Conservation (phyloP, 2,888 invertebrate species). For the Fissipunctia ypsillon region DNA sequence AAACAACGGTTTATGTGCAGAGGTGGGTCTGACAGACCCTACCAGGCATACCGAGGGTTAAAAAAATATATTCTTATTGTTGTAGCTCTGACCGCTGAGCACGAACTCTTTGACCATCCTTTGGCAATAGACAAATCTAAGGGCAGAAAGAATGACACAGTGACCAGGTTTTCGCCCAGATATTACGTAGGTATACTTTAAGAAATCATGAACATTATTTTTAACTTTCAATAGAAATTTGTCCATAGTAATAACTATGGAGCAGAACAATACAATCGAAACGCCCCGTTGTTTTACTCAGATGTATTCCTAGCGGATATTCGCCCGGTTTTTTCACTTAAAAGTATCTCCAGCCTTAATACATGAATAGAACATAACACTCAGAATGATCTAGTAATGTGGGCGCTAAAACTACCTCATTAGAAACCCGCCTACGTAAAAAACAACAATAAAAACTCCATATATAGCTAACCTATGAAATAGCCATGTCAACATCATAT, state of each 20-base stretch:
- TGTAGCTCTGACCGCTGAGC: too few relatives aligned
- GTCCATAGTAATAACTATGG: too few relatives aligned
- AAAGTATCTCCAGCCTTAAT: background rate
- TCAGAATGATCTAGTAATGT: background rate
- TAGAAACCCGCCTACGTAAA: conserved; percentile 6
- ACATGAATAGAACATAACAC: background rate
- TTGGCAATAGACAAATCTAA: too few relatives aligned
- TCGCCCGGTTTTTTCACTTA: background rate
- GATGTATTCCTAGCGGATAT: background rate
- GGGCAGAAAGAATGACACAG: background rate
- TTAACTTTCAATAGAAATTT: background rate
- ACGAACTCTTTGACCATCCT: too few relatives aligned
- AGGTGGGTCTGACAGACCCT: too few relatives aligned
- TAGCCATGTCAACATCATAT: conserved; percentile 16
- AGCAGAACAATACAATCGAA: background rate
- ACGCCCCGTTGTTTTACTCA: background rate
- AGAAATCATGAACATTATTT: background rate
- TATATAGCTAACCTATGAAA: background rate
- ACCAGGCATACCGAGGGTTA: too few relatives aligned
- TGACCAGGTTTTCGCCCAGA: background rate
- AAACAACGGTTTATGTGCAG: too few relatives aligned
- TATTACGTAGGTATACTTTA: too few relatives aligned
- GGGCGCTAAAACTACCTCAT: conserved; percentile 10
- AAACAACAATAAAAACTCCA: conserved; percentile 3
- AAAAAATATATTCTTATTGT: too few relatives aligned